Conservation (phyloP, 2,797 vertebrate genomes). For the Acrossocheilus fasciatus region DNA sequence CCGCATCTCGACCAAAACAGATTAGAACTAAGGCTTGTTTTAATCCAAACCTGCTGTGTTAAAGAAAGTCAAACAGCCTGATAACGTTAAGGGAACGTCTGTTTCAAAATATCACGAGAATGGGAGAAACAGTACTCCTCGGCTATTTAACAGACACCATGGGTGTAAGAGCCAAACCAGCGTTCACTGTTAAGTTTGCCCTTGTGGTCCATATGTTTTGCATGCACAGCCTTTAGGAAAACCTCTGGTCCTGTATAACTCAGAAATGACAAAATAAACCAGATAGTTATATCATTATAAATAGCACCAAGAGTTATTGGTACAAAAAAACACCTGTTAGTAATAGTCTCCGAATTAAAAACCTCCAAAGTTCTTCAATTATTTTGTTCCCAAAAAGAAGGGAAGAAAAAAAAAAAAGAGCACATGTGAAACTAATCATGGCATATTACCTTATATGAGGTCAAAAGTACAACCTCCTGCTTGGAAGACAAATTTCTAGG, state of each 20-base stretch:
- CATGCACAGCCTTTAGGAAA: conserved; percentile 62
- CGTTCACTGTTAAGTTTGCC: conserved; percentile 61
- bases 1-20: conserved; percentile 12
- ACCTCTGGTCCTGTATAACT: conserved; percentile 53
- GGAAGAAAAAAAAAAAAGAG: neutral
- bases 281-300: conserved; percentile 31
- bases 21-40: conserved; percentile 20
- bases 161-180: conserved; percentile 63
- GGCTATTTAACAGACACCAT: conserved; percentile 20
- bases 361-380: neutral
- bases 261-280: conserved; percentile 36
- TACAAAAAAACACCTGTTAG: neutral
- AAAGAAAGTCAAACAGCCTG: conserved; percentile 3
- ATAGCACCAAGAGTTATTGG: conserved; percentile 12
- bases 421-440: conserved; percentile 47
- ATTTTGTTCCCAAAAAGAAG: neutral
- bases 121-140: neutral
- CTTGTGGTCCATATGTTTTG: conserved; percentile 66
- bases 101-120: conserved; percentile 16
- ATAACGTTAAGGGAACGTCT: neutral
- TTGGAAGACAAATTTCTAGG: conserved; percentile 46
- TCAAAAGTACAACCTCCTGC: conserved; percentile 51
- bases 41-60: conserved; percentile 27
- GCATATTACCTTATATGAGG: conserved; percentile 52
- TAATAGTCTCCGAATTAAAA: conserved; percentile 8